Base-by-base conservation (phyloP, 2,888 invertebrate genomes). In the Oscheius sp. region DNA sequence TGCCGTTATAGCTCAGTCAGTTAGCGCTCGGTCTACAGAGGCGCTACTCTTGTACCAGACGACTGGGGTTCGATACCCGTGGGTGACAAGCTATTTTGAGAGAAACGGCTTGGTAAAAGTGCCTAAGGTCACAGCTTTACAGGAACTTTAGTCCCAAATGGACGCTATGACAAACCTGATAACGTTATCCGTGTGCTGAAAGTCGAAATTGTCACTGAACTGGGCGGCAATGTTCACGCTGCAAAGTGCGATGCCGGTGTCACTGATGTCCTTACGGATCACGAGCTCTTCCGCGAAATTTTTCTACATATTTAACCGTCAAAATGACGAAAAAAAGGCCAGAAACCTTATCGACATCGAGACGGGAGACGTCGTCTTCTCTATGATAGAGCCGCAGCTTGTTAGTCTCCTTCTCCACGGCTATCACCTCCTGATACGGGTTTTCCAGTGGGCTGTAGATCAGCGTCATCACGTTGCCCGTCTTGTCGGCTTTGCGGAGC, bases 171-270 rank as follows among this genome's bases (percentile, higher is more conserved):
- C 58, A 4, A 58, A 71, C 75, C 79, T 76, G n/a, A 88, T 82
- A 10, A 86, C 84, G 58, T 86, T 82, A 68, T 87, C 84, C 5
- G 84, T 74, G 35, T 75, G 73, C 13, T 79, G 79, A 73, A 86
- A 85, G 74, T 88, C 88, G 63, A 85, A 88, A 71, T 88, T 87
- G 66, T 85, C 87, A 29, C 71, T 75, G 78, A 87, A 87, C 71
- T 84, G 84, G 21, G 80, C 80, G 13, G 78, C 71, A 42, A 87
- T 77, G 51, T 84, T 75, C 10, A 77, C 55, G n/a, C 79, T 81
- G 70, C 87, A 87, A 32, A 87, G 65, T 1, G 81, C 81, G 37
- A 86, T 85, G 60, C 86, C 87, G 2, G 79, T 80, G 29, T 76
- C 70, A n/a, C 75, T 70, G 9, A 87, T 33, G 63, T 87, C 87